phyloP scores from a whole-genome alignment of 2,888 invertebrate genomes.

The Geotrupes spiniger region DNA sequence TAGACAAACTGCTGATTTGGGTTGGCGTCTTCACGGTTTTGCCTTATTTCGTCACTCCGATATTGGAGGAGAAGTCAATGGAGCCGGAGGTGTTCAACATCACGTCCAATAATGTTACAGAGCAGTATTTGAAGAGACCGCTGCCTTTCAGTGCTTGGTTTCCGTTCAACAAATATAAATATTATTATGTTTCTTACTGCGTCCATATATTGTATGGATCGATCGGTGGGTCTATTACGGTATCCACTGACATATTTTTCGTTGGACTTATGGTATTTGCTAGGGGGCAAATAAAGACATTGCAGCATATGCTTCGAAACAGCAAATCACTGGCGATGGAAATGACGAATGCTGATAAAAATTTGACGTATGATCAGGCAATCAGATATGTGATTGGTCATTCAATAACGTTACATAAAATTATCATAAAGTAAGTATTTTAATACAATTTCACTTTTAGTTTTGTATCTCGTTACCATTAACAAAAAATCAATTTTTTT shows the following conservation, averaged over 20 bases:
- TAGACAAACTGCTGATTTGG: constrained; percentile 19
- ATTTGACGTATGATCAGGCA: constrained; percentile 7
- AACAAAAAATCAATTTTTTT: too few species aligned
- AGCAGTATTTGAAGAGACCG: constrained; percentile 18
- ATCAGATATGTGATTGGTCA: constrained; percentile 10
- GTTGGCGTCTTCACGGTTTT: constrained; percentile 20
- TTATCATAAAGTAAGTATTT: constrained; percentile 19
- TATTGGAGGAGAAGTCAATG: constrained; percentile 17
- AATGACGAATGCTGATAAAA: constrained; percentile 9
- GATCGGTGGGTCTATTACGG: constrained; percentile 23
- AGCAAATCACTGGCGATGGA: constrained; percentile 5
- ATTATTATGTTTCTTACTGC: constrained; percentile 21
- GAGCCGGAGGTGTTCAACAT: constrained; percentile 8
- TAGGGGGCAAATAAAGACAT: constrained; percentile 26
- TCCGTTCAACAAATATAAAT: constrained; percentile 28
- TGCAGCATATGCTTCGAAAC: constrained; percentile 23
- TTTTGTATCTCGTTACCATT: too few species aligned
- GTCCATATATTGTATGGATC: constrained; percentile 21
- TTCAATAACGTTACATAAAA: constrained; percentile 19
- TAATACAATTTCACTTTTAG: too few species aligned
- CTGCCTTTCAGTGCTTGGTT: constrained; percentile 30
- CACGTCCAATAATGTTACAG: constrained; percentile 10
- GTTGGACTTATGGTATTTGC: constrained; percentile 28
- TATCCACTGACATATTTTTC: constrained; percentile 23
- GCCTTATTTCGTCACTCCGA: constrained; percentile 24